phyloP scores from a whole-genome alignment of 2,888 invertebrate genomes.

The Alcis repandata region DNA sequence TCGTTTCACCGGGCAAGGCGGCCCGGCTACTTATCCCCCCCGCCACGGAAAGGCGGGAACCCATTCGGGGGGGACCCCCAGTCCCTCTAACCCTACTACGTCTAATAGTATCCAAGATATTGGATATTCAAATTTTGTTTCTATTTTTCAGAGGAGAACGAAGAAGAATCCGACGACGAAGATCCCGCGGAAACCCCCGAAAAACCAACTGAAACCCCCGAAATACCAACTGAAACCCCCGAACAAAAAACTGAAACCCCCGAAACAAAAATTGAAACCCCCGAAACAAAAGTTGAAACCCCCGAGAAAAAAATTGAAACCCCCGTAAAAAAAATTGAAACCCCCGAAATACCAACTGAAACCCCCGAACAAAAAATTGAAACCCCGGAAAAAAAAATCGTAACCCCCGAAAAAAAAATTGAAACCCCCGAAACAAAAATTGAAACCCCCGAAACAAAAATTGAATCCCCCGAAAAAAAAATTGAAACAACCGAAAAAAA shows the following conservation, averaged over 20 bases:
- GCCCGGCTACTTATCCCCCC: no score
- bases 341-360: constrained; percentile 20
- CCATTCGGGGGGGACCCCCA: no score
- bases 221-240: constrained; percentile 12
- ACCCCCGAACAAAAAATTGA: neutral
- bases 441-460: constrained; percentile 20
- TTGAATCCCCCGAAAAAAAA: constrained; percentile 21
- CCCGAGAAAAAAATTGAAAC: neutral
- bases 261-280: constrained; percentile 20
- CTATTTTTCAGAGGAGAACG: constrained; percentile 38
- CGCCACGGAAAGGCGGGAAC: no score
- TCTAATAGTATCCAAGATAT: no score
- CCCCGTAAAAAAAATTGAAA: constrained; percentile 20
- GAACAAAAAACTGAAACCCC: neutral
- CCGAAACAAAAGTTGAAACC: constrained; percentile 19
- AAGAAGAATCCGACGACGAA: constrained; percentile 36
- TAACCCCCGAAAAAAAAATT: constrained; percentile 20
- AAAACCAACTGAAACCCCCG: constrained; percentile 19
- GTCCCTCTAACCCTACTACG: no score
- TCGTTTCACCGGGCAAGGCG: no score
- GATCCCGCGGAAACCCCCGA: constrained; percentile 25
- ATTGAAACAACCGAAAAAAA: neutral
- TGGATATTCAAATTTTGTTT: no score
- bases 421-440: neutral
- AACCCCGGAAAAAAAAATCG: constrained; percentile 19